A percentile compares a stretch with the other conserved stretches of the same genome.
Conservation (phyloP, 2,797 vertebrate species). For the Sebastes nivosus region DNA sequence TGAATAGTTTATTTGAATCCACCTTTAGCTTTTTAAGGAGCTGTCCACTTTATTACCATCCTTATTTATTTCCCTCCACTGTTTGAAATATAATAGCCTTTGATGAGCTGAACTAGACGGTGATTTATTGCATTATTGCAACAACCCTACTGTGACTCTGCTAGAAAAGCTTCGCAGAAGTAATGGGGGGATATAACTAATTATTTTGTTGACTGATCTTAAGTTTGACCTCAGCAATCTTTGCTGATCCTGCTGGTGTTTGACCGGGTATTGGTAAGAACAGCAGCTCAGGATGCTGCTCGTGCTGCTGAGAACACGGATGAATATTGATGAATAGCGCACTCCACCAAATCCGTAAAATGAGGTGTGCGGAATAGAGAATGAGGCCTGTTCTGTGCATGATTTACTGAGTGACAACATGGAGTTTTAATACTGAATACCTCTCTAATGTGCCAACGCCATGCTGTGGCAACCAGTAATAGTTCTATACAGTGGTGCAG, state of each 20-base stretch:
- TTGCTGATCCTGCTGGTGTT: not conserved
- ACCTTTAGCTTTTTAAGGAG: conserved; percentile 21
- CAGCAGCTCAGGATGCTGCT: conserved; percentile 6
- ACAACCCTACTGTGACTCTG: conserved; percentile 22
- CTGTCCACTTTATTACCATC: conserved; percentile 5
- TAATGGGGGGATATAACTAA: conserved; percentile 15
- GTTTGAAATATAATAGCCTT: conserved; percentile 34
- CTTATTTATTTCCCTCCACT: conserved; percentile 12
- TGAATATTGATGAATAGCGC: conserved; percentile 49
- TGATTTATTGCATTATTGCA: conserved; percentile 47
- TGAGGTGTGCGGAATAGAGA: not conserved
- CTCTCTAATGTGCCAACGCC: conserved; percentile 11
- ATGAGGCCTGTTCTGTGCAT: conserved; percentile 18
- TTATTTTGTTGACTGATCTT: conserved; percentile 32
- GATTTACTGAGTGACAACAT: conserved; percentile 22
- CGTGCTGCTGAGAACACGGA: conserved; percentile 23
- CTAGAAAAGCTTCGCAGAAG: conserved; percentile 4
- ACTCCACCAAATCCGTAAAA: conserved; percentile 10
- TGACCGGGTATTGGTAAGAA: conserved; percentile 1
- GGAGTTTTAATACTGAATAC: conserved; percentile 14
- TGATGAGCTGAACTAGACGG: conserved; percentile 42
- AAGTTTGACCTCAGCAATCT: conserved; percentile 19
- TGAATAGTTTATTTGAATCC: conserved; percentile 31
- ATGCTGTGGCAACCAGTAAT: conserved; percentile 19
- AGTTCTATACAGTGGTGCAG: not conserved